These are phyloP conservation scores for Cepaea hortensis DNA, from an alignment of 2,888 invertebrate genomes.

Conservation along the genomic window DNA sequence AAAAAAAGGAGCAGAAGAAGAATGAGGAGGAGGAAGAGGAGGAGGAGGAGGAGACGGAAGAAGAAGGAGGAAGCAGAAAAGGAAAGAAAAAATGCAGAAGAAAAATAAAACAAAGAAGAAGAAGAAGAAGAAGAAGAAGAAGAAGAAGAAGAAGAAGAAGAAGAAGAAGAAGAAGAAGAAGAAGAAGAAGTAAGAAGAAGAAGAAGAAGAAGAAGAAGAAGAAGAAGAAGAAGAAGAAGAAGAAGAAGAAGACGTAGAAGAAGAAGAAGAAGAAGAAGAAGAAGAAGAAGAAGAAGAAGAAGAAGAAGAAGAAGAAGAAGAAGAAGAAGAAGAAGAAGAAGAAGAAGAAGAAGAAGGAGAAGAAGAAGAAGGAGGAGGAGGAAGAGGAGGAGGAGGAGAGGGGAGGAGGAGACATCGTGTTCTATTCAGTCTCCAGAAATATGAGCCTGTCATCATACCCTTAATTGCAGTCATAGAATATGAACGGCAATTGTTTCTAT, in stretches of 20 bases:
- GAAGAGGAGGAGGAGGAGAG: not conserved
- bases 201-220: not conserved
- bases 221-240: not conserved
- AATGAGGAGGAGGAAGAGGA: not conserved
- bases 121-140: not conserved
- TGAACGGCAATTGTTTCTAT: no score
- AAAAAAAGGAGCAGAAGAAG: no score
- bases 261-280: not conserved
- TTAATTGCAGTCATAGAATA: not conserved
- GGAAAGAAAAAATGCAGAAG: not conserved
- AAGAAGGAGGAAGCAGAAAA: conserved; percentile 1
- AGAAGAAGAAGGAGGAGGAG: not conserved
- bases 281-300: not conserved
- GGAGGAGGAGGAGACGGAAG: not conserved
- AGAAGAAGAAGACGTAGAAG: not conserved
- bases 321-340: not conserved
- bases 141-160: not conserved
- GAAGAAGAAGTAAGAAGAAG: not conserved
- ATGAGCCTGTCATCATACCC: not conserved
- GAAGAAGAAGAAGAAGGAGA: not conserved
- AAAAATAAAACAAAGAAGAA: not conserved
- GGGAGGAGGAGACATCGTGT: not conserved
- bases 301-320: not conserved
- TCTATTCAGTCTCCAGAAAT: not conserved
- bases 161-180: not conserved